Evolutionary conservation across 2,797 vertebrate genomes (phyloP).

Genomic region (Mycteria americana): DNA sequence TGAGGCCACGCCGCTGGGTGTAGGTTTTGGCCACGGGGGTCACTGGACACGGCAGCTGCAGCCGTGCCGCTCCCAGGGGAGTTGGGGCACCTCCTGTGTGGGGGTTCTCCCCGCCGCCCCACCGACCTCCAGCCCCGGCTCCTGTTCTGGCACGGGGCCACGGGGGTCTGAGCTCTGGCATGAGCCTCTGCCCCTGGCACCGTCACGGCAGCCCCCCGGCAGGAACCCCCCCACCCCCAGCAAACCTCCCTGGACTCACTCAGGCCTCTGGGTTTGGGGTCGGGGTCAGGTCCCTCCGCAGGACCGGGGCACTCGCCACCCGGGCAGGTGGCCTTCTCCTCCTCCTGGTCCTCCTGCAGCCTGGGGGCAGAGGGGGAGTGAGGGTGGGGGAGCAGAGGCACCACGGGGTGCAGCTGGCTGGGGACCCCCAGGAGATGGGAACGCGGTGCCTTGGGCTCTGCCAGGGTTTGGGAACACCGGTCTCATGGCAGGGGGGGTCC

Average conservation of each 20-base stretch:
- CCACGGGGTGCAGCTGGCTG: accelerated
- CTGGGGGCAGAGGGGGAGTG: neutral
- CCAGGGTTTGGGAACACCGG: neutral
- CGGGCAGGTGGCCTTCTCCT: accelerated
- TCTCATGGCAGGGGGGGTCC: neutral
- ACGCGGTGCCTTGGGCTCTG: accelerated
- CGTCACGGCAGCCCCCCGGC: accelerated
- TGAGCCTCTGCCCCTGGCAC: neutral
- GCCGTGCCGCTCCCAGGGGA: neutral
- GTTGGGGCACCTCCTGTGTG: accelerated
- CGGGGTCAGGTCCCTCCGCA: neutral
- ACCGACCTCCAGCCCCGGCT: neutral
- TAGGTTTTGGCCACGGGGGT: neutral
- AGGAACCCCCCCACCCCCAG: neutral
- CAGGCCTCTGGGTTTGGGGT: neutral
- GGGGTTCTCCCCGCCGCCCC: accelerated
- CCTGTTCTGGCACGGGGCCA: accelerated
- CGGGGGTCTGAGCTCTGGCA: neutral
- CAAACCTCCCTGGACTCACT: neutral
- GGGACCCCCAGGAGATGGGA: neutral
- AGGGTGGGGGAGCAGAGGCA: neutral
- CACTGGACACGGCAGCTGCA: neutral
- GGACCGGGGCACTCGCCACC: neutral
- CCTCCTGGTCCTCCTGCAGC: neutral
- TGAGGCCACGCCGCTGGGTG: accelerated